Evolutionary conservation across 2,113 vertebrate genomes (phyloP).

Genomic region (Holacanthus passer): DNA sequence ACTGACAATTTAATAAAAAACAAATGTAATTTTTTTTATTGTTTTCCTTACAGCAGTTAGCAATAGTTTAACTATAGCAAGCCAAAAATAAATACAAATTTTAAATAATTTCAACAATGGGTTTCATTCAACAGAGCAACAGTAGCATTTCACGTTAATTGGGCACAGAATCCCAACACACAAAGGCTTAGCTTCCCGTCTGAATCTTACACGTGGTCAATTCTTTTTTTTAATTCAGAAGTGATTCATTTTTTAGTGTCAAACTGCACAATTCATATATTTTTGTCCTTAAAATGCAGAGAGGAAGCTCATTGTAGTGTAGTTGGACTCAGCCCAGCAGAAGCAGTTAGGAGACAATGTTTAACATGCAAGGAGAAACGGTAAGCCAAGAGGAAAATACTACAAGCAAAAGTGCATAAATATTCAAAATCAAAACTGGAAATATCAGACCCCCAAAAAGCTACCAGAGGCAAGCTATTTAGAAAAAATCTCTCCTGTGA

Average conservation of each 20-base stretch:
- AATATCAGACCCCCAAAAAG: constrained; percentile 58
- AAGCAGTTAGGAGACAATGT: constrained; percentile 70
- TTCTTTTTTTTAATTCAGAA: neutral
- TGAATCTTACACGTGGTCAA: constrained; percentile 1
- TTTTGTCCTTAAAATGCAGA: constrained; percentile 32
- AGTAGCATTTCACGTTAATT: constrained; percentile 77
- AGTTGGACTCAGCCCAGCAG: constrained; percentile 45
- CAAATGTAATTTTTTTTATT: constrained; percentile 71
- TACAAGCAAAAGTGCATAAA: constrained; percentile 75
- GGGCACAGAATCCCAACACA: constrained; percentile 48
- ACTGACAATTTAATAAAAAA: constrained; percentile 51
- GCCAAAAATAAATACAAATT: constrained; percentile 84
- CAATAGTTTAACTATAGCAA: constrained; percentile 79
- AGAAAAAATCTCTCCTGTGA: constrained; percentile 74
- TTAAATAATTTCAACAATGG: constrained; percentile 81
- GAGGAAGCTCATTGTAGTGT: constrained; percentile 62
- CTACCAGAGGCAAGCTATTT: constrained; percentile 67
- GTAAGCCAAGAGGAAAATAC: constrained; percentile 68
- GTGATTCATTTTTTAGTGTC: constrained; percentile 9
- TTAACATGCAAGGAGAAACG: constrained; percentile 70
- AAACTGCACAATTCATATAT: constrained; percentile 13
- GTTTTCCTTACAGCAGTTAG: constrained; percentile 80
- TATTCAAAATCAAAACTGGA: constrained; percentile 65
- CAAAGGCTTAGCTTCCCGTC: constrained; percentile 52
- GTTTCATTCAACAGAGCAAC: constrained; percentile 73